Conservation (phyloP, 2,113 vertebrate species). For the Nannospalax galili region DNA sequence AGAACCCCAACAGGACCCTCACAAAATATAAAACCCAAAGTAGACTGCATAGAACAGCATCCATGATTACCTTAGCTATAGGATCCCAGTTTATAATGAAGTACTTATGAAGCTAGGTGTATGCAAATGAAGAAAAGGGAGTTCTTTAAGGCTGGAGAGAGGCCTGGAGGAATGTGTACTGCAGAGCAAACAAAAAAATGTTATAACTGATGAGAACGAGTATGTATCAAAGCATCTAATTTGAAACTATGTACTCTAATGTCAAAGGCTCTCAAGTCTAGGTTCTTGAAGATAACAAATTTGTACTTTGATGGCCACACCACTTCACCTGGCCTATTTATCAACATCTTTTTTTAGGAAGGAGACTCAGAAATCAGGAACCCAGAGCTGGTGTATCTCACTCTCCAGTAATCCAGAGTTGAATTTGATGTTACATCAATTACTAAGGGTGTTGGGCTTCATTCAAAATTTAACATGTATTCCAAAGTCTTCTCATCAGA, state of each 20-base stretch:
- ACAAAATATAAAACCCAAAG: background rate
- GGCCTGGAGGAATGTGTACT: background rate
- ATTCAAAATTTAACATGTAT: background rate
- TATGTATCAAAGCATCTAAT: background rate
- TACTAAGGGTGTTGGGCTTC: background rate
- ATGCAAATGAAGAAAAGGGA: background rate
- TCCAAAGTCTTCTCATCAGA: slow-evolving; percentile 1
- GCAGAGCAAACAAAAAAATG: background rate
- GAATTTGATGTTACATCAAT: background rate
- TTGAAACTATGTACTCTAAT: background rate
- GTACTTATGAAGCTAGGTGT: background rate
- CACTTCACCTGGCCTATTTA: background rate
- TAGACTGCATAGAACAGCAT: background rate
- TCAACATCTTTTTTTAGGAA: background rate
- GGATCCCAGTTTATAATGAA: background rate
- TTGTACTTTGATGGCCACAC: background rate
- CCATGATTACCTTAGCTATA: background rate
- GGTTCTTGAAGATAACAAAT: too few relatives aligned
- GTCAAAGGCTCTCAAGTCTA: background rate
- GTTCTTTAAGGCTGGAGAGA: background rate
- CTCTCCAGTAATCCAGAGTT: background rate
- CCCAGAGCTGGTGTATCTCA: background rate
- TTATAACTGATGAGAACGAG: background rate
- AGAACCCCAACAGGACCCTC: background rate
- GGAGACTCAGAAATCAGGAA: background rate